Base-by-base conservation (phyloP, 2,797 vertebrate species). In the Knipowitschia caucasica region DNA sequence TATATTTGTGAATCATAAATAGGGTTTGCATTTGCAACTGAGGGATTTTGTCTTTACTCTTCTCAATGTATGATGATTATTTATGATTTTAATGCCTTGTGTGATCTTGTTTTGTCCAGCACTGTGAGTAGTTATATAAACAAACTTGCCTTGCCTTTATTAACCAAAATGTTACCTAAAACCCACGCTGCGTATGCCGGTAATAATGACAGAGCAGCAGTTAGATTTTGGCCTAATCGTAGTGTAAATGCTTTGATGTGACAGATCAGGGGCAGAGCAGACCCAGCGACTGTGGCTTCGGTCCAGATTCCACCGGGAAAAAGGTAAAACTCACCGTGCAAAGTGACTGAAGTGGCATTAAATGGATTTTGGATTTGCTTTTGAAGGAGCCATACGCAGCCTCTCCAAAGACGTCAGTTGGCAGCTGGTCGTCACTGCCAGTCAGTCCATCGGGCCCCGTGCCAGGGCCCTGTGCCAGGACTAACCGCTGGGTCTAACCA, bases 221-320 rank as follows among this genome's bases (percentile, higher is more conserved):
- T 53, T 50, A 60, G 44, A 55, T 56, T 47, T 62, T 43, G n/a
- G 71, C 67, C 71, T 75, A 67, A 81, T 80, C 76, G 75, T 54
- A 39, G 25, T 68, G 51, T 68, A 69, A 62, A 62, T 0, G 1
- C 60, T 72, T 61, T 67, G 64, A 81, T 81, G 55, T 77, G 71
- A 77, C 62, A 65, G 65, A 64, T 63, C 52, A 57, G 10, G 53
- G 12, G n/a, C n/a, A 35, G 35, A 53, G 46, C 34, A 46, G 23
- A 43, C 29, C 46, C 35, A 54, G 47, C 30, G 43, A 33, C 49
- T 57, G 36, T 27, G 49, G 25, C 46, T 69, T 42, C 50, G 43
- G 63, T 78, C 49, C 12, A 25, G 17, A 7, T 27, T 63, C 45
- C 36, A 4, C 5, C 11, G 46, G 61, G 35, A 7, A 24, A 47